Evolutionary conservation across 2,888 invertebrate species (phyloP), one percentile per base, ranked within the genome.

Genomic region (Thysanoteuthis rhombus): DNA sequence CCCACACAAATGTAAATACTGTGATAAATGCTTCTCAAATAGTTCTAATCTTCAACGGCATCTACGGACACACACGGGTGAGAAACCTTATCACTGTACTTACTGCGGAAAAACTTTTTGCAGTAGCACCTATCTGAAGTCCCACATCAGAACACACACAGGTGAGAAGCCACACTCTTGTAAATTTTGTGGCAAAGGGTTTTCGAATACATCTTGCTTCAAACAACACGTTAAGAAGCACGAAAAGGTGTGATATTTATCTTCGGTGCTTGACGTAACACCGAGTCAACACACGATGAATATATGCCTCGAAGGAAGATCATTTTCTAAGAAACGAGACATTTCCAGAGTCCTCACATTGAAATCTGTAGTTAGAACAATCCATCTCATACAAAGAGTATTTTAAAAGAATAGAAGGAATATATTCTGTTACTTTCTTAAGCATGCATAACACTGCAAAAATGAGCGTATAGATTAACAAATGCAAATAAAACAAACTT

Each of bases 191-290:
- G 92, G 92, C 4, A 92, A 92, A 92, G 92, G 45, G 32, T 92
- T 92, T 45, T 92, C 92, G 8, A 92, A 92, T 32, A 92, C 92
- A 10, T 45, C 45, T 32, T 92, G 92, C 45, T 92, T 92, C 92
- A 92, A 92, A 32, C 92, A 92, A 40, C 92, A 92, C 40, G 92
- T 92, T 92, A 92, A 39, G 32, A 92, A 92, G 40, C 92, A 92
- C 22, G 92, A 92, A 32, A 42, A 32, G 10, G 0, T 40, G 90
- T 42, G 90, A 40, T n/a, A 39, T 40, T 32, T 90, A n/a, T n/a
- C 3, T 42, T 36, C 12, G 5, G 16, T 40, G 52, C 52, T 42
- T 40, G 40, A 39, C 32, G 25, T 10, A 28, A 5, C 39, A 39
- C 32, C 12, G 4, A 36, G 16, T 6, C 10, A 75, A 75, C 1